Evolutionary conservation across 2,888 invertebrate species (phyloP).

Genomic region (Ceratothoa steindachneri): DNA sequence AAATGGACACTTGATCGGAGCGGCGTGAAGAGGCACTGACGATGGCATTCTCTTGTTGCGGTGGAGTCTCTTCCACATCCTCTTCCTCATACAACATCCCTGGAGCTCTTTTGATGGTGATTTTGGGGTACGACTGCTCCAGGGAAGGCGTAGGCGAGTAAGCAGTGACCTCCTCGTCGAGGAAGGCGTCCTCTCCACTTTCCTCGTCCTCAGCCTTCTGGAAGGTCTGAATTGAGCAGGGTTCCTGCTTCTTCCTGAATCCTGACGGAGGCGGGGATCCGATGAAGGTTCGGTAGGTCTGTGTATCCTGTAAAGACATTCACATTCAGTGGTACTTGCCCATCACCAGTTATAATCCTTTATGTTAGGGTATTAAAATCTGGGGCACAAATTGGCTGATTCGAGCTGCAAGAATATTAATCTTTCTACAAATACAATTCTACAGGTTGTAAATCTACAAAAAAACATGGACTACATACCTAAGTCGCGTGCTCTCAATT

Average conservation of each 20-base stretch:
- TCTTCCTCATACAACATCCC: background rate
- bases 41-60: background rate
- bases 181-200: background rate
- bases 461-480: background rate
- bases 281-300: background rate
- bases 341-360: too few relatives aligned
- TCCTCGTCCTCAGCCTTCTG: background rate
- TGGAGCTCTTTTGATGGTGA: background rate
- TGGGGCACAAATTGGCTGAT: too few relatives aligned
- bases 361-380: too few relatives aligned
- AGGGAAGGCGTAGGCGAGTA: background rate
- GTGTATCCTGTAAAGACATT: background rate
- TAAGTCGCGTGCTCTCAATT: too few relatives aligned
- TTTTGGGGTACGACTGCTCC: background rate
- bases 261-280: background rate
- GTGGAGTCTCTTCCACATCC: background rate
- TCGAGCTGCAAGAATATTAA: too few relatives aligned
- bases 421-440: too few relatives aligned
- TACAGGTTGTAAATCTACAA: background rate
- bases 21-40: background rate
- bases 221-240: background rate
- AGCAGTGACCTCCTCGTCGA: background rate
- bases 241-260: background rate
- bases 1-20: background rate
- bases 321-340: too few relatives aligned